phyloP scores from a whole-genome alignment of 2,797 vertebrate species.

The Sciurus carolinensis region DNA sequence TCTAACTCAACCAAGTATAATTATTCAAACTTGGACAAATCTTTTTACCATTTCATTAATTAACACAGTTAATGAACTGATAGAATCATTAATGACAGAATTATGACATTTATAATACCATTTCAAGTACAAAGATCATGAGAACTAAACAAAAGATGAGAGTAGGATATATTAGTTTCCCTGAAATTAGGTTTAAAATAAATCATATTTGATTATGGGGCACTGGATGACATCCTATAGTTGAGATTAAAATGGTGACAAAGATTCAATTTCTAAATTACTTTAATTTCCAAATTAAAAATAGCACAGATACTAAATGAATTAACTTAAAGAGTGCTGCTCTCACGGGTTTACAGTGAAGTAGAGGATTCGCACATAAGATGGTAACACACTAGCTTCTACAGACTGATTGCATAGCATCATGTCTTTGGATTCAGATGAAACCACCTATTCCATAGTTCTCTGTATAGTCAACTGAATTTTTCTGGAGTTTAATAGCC shows the following conservation, averaged over 20 bases:
- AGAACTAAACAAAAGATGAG: constrained; percentile 19
- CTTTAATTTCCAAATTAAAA: constrained; percentile 48
- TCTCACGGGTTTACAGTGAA: not conserved
- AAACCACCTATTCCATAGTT: not conserved
- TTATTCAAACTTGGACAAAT: not conserved
- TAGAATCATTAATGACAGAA: not conserved
- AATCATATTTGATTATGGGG: not conserved
- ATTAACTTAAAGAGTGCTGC: not conserved
- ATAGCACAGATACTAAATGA: not conserved
- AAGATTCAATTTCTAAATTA: constrained; percentile 4
- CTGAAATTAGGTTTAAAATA: constrained; percentile 35
- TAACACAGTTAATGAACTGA: not conserved
- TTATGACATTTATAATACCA: not conserved
- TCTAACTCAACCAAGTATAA: not conserved
- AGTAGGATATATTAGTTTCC: not conserved
- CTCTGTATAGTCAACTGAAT: not conserved
- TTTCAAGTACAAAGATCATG: not conserved
- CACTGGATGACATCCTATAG: not conserved
- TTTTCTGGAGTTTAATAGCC: constrained; percentile 28
- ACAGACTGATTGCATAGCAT: not conserved
- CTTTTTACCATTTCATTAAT: not conserved
- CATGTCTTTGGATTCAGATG: constrained; percentile 11
- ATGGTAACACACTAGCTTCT: not conserved
- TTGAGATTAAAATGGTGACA: not conserved
- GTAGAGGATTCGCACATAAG: not conserved